Evolutionary conservation across 2,797 vertebrate species (phyloP), one percentile per base, ranked within the genome.

Genomic region (Mallotus villosus): DNA sequence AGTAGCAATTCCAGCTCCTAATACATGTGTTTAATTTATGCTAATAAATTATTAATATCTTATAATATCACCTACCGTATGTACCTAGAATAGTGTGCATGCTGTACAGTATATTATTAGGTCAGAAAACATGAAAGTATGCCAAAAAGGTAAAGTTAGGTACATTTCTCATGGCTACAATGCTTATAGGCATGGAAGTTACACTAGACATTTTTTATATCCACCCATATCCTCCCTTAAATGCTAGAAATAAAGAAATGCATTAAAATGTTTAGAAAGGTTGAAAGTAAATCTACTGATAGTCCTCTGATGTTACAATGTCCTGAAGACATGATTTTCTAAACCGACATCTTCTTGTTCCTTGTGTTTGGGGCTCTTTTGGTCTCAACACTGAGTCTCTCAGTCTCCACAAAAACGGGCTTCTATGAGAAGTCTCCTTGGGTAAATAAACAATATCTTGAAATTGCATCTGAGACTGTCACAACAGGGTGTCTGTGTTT

Each of bases 241-340:
- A 25, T 24, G 58, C 58, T 22, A 60, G 14, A 25, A 61, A 27
- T 9, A 61, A 8, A 9, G 21, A 24, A 24, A 61, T 3, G 27
- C 3, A 27, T 9, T 27, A 11, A 53, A 53, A 53, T 17, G 51
- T 61, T 61, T 27, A 61, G 59, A 57, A 17, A 76, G 68, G 46
- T 68, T 76, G 24, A 74, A 77, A 83, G 41, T 27, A 2, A 24
- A 73, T 67, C 8, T 76, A 46, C 49, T 82, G 64, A 75, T 78
- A 81, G 76, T 75, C 70, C 75, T 75, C 74, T 81, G 76, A 80
- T 71, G 78, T 82, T 78, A 79, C 80, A 29, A 88, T 85, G 79
- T 83, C 70, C 67, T 72, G 59, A 55, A 82, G 63, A 81, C 53
- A 78, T 64, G 32, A 78, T 82, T 85, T 82, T 58, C 78, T 27